phyloP scores from a whole-genome alignment of 1,140 invertebrate genomes.

The Babylonia areolata region DNA sequence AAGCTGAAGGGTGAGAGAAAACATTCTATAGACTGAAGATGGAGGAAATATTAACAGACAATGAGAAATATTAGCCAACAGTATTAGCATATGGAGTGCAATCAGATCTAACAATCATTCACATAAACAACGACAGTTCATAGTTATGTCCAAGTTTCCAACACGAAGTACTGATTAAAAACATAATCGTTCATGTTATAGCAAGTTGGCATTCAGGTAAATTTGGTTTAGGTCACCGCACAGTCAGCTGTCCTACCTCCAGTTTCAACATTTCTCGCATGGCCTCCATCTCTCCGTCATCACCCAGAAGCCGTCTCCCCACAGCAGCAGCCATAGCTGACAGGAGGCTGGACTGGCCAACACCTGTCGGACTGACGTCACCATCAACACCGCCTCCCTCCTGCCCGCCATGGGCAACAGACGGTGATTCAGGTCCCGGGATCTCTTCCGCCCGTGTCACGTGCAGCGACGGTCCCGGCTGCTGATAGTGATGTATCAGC shows the following conservation, averaged over 20 bases:
- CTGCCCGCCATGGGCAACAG: not conserved
- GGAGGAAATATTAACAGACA: no score
- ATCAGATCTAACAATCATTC: no score
- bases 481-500: not conserved
- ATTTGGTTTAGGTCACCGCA: no score
- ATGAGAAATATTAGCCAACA: no score
- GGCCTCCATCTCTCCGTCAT: slow-evolving; percentile 38
- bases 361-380: not conserved
- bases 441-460: not conserved
- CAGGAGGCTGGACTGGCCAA: not conserved
- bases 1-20: no score
- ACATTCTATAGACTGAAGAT: no score
- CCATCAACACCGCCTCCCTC: not conserved
- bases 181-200: no score
- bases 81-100: no score
- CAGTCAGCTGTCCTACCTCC: not conserved
- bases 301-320: slow-evolving; percentile 35
- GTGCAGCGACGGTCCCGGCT: not conserved
- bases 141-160: no score
- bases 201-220: no score
- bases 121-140: no score
- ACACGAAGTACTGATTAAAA: no score
- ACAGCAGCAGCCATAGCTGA: slow-evolving; percentile 4
- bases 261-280: slow-evolving; percentile 42
- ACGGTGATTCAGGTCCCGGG: not conserved